Conservation (phyloP, 2,113 vertebrate genomes). For the Ursus arctos region DNA sequence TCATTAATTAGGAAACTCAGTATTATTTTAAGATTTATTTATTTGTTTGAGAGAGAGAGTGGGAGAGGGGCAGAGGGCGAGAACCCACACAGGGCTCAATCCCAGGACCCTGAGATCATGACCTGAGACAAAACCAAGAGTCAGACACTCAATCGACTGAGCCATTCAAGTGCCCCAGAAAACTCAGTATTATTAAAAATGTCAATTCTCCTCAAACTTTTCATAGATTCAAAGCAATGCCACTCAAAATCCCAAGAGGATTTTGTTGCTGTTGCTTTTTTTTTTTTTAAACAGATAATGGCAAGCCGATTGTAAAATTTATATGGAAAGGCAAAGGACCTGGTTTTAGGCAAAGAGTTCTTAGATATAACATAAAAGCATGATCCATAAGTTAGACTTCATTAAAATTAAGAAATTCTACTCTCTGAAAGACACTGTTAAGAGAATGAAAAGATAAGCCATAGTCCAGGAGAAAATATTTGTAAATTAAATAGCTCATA, state of each 20-base stretch:
- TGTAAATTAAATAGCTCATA: neutral
- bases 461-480: neutral
- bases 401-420: neutral
- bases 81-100: neutral
- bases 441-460: neutral
- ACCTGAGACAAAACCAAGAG: neutral
- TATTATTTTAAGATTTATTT: neutral
- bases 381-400: neutral
- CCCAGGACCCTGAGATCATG: neutral
- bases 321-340: neutral
- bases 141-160: neutral
- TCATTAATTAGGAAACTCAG: neutral
- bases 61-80: neutral
- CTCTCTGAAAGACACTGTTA: neutral
- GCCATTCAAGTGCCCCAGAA: neutral
- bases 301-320: neutral
- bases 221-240: neutral
- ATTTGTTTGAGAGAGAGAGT: neutral
- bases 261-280: neutral
- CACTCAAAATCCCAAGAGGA: neutral
- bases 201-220: neutral
- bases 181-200: neutral
- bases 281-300: neutral
- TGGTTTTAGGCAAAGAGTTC: neutral
- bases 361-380: neutral